Evolutionary conservation across 1,140 invertebrate genomes (phyloP).

Genomic region (Listronotus oregonensis): DNA sequence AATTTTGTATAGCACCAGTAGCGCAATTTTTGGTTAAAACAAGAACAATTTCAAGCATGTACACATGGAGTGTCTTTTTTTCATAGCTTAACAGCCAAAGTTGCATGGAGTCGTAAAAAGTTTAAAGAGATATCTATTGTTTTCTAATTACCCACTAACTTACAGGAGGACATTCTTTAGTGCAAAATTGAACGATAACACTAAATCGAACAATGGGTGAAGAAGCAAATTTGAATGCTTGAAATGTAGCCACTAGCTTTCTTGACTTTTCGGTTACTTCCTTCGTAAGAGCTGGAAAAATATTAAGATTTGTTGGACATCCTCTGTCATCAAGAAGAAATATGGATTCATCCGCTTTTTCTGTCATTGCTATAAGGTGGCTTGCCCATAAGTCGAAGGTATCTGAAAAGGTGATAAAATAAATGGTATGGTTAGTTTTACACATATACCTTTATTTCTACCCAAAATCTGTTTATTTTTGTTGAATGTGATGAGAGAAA

Average conservation of each 20-base stretch:
- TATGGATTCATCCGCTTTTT: constrained; percentile 58
- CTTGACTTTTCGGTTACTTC: constrained; percentile 47
- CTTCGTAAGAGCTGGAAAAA: constrained; percentile 56
- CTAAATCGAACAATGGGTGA: constrained; percentile 59
- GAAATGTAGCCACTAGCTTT: constrained; percentile 55
- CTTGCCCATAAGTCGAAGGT: constrained; percentile 60
- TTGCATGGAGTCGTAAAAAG: too few species aligned
- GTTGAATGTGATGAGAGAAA: too few species aligned
- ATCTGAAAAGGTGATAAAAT: constrained; percentile 35
- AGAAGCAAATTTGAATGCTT: constrained; percentile 61
- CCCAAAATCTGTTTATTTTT: too few species aligned
- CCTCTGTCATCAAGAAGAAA: constrained; percentile 65
- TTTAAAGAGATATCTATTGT: too few species aligned
- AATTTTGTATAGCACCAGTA: too few species aligned
- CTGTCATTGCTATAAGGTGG: constrained; percentile 61
- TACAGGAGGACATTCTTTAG: constrained; percentile 52
- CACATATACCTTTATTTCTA: too few species aligned
- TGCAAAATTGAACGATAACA: constrained; percentile 59
- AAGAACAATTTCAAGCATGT: too few species aligned
- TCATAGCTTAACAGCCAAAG: too few species aligned
- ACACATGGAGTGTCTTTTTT: too few species aligned
- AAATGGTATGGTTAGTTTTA: too few species aligned
- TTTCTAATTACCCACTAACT: constrained; percentile 8
- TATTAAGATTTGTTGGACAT: constrained; percentile 64
- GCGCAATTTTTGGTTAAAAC: too few species aligned